phyloP scores from a whole-genome alignment of 1,140 invertebrate species.

The Caenorhabditis briggsae region DNA sequence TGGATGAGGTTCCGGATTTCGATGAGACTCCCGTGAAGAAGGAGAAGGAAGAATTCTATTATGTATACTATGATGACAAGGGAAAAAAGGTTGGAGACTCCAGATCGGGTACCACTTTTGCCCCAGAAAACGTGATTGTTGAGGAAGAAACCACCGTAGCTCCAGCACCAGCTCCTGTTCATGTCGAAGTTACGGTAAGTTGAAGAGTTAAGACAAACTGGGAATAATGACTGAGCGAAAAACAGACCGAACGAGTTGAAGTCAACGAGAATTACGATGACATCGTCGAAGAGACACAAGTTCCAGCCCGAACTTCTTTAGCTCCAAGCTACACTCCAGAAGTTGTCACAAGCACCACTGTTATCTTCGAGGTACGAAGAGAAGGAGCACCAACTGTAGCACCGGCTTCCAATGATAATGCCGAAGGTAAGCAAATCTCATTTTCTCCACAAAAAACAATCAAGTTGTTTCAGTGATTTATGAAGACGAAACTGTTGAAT shows the following conservation, averaged over 20 bases:
- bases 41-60: conserved; percentile 46
- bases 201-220: no score
- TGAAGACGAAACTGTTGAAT: conserved; percentile 40
- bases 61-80: conserved; percentile 43
- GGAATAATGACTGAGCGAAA: no score
- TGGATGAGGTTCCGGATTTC: conserved; percentile 24
- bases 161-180: conserved; percentile 16
- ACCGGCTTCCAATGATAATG: background rate
- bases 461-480: conserved; percentile 21
- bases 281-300: conserved; percentile 19
- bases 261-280: conserved; percentile 43
- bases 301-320: conserved; percentile 23
- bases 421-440: background rate
- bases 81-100: conserved; percentile 36
- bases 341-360: conserved; percentile 12
- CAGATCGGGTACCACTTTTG: conserved; percentile 33
- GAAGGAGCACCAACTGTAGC: background rate
- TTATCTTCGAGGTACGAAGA: background rate
- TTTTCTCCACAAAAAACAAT: background rate
- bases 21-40: conserved; percentile 31
- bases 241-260: conserved; percentile 16
- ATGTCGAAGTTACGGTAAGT: conserved; percentile 26
- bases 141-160: conserved; percentile 1
- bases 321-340: conserved; percentile 33
- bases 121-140: conserved; percentile 25